A percentile compares a stretch with the other conserved stretches of the same genome.
phyloP scores from a whole-genome alignment of 2,888 invertebrate genomes.

The Heliconius charithonia region DNA sequence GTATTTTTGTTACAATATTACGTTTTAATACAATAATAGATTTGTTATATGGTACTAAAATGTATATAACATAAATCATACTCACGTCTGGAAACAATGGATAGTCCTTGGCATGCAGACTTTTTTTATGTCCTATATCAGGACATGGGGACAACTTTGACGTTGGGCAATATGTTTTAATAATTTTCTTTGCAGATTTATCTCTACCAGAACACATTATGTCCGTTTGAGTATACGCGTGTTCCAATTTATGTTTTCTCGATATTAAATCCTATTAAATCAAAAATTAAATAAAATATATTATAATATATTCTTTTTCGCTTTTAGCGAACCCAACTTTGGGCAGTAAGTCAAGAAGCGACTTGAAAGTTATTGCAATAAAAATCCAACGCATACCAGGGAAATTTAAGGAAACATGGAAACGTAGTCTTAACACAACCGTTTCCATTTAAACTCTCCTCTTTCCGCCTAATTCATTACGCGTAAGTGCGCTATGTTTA shows the following conservation, averaged over 20 bases:
- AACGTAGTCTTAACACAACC: too few relatives aligned
- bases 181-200: neutral
- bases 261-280: neutral
- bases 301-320: too few relatives aligned
- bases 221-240: conserved; percentile 42
- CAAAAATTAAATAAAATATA: neutral
- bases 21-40: too few relatives aligned
- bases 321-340: too few relatives aligned
- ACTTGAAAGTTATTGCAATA: neutral
- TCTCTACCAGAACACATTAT: neutral
- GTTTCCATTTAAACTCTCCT: too few relatives aligned
- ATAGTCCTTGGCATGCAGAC: neutral
- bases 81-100: conserved; percentile 46
- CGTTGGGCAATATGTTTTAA: neutral
- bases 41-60: too few relatives aligned
- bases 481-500: too few relatives aligned
- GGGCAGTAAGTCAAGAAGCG: neutral
- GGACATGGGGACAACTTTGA: conserved; percentile 14
- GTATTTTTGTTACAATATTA: too few relatives aligned
- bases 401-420: too few relatives aligned
- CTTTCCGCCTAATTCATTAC: too few relatives aligned
- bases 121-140: conserved; percentile 26
- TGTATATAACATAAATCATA: neutral
- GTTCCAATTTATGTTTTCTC: conserved; percentile 24
- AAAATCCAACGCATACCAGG: too few relatives aligned